Percentiles rank a stretch among this genome's conserved stretches.
Conservation (phyloP, 2,113 vertebrate species). For the Oryzias woworae region DNA sequence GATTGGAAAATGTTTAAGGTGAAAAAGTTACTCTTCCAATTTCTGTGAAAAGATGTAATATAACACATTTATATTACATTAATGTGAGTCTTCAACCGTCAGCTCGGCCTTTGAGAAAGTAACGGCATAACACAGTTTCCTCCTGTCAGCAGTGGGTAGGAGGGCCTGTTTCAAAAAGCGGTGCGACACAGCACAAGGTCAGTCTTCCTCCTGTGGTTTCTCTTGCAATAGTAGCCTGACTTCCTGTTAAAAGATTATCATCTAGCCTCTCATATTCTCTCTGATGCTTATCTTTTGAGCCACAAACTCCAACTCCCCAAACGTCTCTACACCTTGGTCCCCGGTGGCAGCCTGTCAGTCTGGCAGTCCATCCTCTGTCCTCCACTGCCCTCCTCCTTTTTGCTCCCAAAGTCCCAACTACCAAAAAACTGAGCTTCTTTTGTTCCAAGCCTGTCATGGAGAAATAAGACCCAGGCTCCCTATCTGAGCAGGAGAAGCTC, state of each 20-base stretch:
- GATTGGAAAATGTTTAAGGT: no score
- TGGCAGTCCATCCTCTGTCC: constrained; percentile 53
- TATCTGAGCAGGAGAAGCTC: constrained; percentile 23
- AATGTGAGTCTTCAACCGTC: background rate
- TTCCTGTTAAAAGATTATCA: constrained; percentile 78
- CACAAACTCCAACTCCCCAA: constrained; percentile 50
- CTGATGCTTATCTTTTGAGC: constrained; percentile 74
- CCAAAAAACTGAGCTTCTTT: constrained; percentile 47
- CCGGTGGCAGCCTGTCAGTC: constrained; percentile 67
- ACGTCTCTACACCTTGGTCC: constrained; percentile 63
- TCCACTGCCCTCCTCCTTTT: background rate
- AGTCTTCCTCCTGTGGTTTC: constrained; percentile 76
- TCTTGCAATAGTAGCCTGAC: constrained; percentile 70
- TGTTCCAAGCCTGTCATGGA: constrained; percentile 58
- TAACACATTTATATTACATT: no score
- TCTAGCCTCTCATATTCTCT: constrained; percentile 75
- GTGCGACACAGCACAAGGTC: constrained; percentile 72
- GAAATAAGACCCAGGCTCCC: constrained; percentile 65
- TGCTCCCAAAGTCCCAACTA: constrained; percentile 7
- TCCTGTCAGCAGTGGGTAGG: constrained; percentile 34
- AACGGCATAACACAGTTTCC: constrained; percentile 6
- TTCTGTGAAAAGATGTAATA: no score
- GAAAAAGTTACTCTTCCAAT: no score
- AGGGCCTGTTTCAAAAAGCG: constrained; percentile 36
- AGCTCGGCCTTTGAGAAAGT: constrained; percentile 1